Evolutionary conservation across 2,888 invertebrate species (phyloP).

Genomic region (Busseola fusca): DNA sequence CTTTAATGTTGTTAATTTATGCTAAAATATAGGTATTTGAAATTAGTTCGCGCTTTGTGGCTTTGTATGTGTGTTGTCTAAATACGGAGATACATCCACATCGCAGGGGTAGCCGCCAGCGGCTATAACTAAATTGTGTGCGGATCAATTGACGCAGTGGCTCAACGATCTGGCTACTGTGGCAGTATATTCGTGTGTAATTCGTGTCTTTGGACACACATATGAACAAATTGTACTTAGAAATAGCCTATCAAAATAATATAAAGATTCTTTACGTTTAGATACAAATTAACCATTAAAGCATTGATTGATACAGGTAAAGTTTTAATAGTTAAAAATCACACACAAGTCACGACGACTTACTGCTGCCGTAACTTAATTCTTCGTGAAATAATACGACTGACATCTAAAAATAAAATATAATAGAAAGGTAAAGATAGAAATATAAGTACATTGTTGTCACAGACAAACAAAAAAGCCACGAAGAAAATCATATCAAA

Average conservation of each 20-base stretch:
- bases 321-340: not conserved
- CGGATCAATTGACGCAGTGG: constrained; percentile 22
- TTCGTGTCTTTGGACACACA: not conserved
- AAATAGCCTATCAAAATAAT: not conserved
- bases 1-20: constrained; percentile 42
- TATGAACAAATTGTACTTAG: not conserved
- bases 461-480: too few relatives aligned
- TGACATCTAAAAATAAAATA: too few relatives aligned
- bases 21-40: constrained; percentile 45
- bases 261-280: not conserved
- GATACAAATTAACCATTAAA: not conserved
- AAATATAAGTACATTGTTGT: too few relatives aligned
- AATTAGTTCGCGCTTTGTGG: constrained; percentile 30
- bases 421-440: too few relatives aligned
- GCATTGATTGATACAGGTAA: too few relatives aligned
- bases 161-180: not conserved
- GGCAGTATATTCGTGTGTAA: not conserved
- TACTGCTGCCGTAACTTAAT: too few relatives aligned
- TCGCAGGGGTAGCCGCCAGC: constrained; percentile 3
- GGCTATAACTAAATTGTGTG: constrained; percentile 17
- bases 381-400: too few relatives aligned
- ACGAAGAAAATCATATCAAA: too few relatives aligned
- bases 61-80: constrained; percentile 19
- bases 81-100: constrained; percentile 20
- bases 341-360: too few relatives aligned